Percentiles rank a stretch among this genome's conserved stretches.
Conservation (phyloP, 2,888 invertebrate species). For the Cataglyphis albicans region DNA sequence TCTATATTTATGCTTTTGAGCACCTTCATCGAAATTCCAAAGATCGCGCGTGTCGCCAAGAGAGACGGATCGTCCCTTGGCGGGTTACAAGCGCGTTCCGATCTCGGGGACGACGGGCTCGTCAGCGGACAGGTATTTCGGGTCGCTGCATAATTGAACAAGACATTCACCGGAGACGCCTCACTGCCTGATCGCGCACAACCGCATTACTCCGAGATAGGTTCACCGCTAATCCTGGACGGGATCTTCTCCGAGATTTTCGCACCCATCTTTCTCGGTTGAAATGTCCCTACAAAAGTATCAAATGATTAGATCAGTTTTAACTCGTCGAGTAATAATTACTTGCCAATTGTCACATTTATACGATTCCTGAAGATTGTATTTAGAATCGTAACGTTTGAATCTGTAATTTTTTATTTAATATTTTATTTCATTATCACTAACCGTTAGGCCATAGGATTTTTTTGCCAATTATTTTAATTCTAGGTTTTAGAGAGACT, state of each 20-base stretch:
- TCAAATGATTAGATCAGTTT: not conserved
- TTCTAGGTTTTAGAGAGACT: not conserved
- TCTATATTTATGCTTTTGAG: conserved; percentile 43
- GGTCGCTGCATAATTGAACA: conserved; percentile 62
- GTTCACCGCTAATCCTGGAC: conserved; percentile 26
- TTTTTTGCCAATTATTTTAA: too few species aligned
- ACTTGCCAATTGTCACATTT: not conserved
- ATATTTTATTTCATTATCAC: not conserved
- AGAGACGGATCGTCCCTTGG: conserved; percentile 27
- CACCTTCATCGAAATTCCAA: conserved; percentile 36
- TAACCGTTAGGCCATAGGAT: not conserved
- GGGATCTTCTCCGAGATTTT: not conserved
- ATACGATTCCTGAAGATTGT: not conserved
- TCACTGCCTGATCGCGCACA: conserved; percentile 13
- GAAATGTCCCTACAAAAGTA: not conserved
- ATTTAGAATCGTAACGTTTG: not conserved
- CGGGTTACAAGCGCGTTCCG: conserved; percentile 47
- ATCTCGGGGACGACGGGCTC: conserved; percentile 34
- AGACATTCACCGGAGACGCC: conserved; percentile 52
- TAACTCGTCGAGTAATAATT: not conserved
- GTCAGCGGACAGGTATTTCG: conserved; percentile 58
- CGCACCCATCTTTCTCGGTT: not conserved
- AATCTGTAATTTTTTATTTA: not conserved
- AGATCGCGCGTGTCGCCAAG: conserved; percentile 39
- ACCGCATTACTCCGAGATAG: conserved; percentile 24